Percentiles rank a stretch among this genome's conserved stretches.
These are phyloP conservation scores for Glossosoma conforme DNA, from an alignment of 1,140 invertebrate genomes.

Conservation along the genomic window DNA sequence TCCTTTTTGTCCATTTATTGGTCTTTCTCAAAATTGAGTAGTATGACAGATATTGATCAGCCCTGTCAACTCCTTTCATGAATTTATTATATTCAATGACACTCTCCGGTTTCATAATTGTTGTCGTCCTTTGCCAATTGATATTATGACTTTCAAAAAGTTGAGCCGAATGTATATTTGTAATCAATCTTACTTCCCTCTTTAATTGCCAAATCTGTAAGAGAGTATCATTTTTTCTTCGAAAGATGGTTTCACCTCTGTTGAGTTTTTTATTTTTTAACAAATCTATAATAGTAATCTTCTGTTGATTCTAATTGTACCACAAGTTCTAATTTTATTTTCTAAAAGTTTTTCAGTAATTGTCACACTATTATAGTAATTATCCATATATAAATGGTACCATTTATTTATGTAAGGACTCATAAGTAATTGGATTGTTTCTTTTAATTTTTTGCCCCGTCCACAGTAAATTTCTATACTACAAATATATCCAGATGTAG, in stretches of 20 bases:
- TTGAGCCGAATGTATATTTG: conserved; percentile 36
- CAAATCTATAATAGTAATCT: conserved; percentile 36
- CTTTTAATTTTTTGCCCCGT: conserved; percentile 22
- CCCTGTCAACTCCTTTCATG: conserved; percentile 30
- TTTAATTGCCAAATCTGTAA: conserved; percentile 45
- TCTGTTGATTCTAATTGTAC: conserved; percentile 40
- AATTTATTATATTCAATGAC: conserved; percentile 22
- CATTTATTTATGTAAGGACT: conserved; percentile 9
- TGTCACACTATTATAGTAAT: conserved; percentile 41
- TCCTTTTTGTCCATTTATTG: conserved; percentile 21
- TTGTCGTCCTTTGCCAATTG: conserved; percentile 3
- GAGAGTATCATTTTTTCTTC: conserved; percentile 38
- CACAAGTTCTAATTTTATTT: conserved; percentile 42
- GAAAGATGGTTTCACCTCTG: conserved; percentile 35
- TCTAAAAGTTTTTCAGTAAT: conserved; percentile 38
- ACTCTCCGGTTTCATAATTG: conserved; percentile 3
- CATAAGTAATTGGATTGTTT: conserved; percentile 12
- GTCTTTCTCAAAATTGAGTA: conserved; percentile 18
- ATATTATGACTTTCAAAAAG: conserved; percentile 33
- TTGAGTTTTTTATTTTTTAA: conserved; percentile 38
- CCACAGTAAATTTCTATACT: conserved; percentile 11
- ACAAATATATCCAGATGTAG: conserved; percentile 33
- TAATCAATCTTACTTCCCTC: conserved; percentile 37
- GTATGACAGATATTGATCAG: conserved; percentile 29
- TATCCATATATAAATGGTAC: conserved; percentile 29